Evolutionary conservation across 2,888 invertebrate genomes (phyloP), one percentile per base, ranked within the genome.

Genomic region (Drosophila macrospina): DNA sequence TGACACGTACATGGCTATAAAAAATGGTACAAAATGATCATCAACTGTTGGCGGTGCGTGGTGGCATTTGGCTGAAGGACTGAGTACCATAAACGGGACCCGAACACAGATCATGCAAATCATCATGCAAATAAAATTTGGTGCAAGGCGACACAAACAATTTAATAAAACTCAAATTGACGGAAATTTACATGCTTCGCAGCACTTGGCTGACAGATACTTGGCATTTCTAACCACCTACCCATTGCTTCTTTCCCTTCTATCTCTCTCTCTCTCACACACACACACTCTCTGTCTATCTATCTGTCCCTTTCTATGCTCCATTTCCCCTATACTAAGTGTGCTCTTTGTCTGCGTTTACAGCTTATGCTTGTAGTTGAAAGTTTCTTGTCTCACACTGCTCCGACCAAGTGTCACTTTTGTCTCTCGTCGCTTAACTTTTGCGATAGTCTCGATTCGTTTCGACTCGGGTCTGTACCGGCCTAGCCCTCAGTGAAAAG

Each of bases 81-180:
- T 28, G 39, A 37, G 52, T 24, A 24, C 67, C 59, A 57, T 70
- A 66, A 56, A 50, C 24, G 37, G 51, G 50, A 50, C 48, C 56
- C 59, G 26, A 63, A 42, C 63, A 56, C 51, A 67, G 80, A 83
- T 74, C 77, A 82, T 86, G 86, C 77, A 88, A 86, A 83, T 83
- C 88, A 73, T 84, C 83, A 72, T 74, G 83, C 67, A 88, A 79
- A 88, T 88, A 82, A 77, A 86, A 88, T 79, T 71, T 72, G 70
- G 63, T 72, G 68, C 67, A 42, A 69, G 57, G 67, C 73, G 86
- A 85, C 77, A 72, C 79, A 86, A 89, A 88, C 86, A 85, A 89
- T 89, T 88, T 89, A 89, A 85, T 89, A 88, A 88, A 86, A 89
- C 84, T 74, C 69, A 69, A 80, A 72, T 85, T 80, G 70, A 77